These are phyloP conservation scores for Tridacna gigas DNA, from an alignment of 2,888 invertebrate genomes.

Conservation along the genomic window DNA sequence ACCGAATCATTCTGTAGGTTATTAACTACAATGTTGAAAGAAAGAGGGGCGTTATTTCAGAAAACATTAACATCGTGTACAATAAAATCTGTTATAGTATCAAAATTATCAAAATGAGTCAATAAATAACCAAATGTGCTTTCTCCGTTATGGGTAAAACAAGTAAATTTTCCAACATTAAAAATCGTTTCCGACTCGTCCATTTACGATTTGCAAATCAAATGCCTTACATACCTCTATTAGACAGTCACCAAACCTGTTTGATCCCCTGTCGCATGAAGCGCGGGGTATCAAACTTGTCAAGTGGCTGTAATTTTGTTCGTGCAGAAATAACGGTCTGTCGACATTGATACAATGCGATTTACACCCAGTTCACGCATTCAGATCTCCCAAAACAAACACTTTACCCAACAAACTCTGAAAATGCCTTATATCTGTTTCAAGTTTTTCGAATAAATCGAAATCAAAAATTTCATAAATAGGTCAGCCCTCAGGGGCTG, in stretches of 20 bases:
- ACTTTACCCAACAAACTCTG: not conserved
- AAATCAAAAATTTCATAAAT: not conserved
- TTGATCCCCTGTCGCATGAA: not conserved
- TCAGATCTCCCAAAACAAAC: not conserved
- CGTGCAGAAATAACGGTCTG: not conserved
- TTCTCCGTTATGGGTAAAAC: not conserved
- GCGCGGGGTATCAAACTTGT: not conserved
- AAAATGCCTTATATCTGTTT: not conserved
- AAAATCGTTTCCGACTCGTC: not conserved
- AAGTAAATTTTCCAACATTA: not conserved
- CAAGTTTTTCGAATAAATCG: not conserved
- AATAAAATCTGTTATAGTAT: not conserved
- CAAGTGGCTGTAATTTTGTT: not conserved
- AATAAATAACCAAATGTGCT: not conserved
- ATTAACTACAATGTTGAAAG: not conserved
- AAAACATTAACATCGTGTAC: not conserved
- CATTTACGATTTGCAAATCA: not conserved
- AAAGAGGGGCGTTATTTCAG: not conserved
- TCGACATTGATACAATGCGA: not conserved
- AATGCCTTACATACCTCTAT: not conserved
- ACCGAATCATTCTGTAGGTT: too few relatives aligned
- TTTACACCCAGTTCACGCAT: not conserved
- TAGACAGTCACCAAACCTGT: not conserved
- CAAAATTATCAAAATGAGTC: not conserved
- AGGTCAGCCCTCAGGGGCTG: not conserved